A percentile compares a stretch with the other conserved stretches of the same genome.
phyloP scores from a whole-genome alignment of 2,888 invertebrate genomes.

The Tupiocoris notatus region DNA sequence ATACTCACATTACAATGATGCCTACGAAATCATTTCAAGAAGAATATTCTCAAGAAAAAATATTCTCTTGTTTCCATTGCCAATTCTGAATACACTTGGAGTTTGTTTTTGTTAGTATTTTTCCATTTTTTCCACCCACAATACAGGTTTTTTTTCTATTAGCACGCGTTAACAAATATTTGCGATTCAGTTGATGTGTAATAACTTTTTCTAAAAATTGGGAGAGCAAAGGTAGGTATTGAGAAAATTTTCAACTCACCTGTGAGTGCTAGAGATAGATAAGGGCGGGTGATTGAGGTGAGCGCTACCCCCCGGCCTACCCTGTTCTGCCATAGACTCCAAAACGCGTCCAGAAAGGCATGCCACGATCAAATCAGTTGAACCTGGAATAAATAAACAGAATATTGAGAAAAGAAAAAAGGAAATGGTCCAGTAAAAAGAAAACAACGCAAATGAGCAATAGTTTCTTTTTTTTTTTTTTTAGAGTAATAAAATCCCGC shows the following conservation, averaged over 20 bases:
- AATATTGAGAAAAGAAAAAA: no score
- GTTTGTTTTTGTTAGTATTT: no score
- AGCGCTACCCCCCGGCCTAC: conserved; percentile 56
- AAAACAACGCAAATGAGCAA: not conserved
- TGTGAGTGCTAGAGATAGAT: conserved; percentile 39
- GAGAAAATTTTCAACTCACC: no score
- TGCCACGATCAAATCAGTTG: conserved; percentile 54
- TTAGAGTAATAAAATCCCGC: no score
- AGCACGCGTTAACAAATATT: no score
- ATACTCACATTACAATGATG: not conserved
- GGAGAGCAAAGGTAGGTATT: no score
- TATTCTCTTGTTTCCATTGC: not conserved
- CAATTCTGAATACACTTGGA: not conserved
- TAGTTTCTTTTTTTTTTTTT: no score
- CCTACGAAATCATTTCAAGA: not conserved
- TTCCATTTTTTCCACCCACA: no score
- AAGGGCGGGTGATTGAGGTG: conserved; percentile 47
- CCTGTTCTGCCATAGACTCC: conserved; percentile 91
- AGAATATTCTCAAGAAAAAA: no score
- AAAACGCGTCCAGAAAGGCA: conserved; percentile 64
- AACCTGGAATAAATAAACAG: conserved; percentile 47
- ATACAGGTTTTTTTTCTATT: no score
- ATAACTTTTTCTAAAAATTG: no score
- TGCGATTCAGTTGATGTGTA: no score
- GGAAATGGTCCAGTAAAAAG: not conserved